phyloP scores from a whole-genome alignment of 2,888 invertebrate genomes.

The Corbicula japonica region DNA sequence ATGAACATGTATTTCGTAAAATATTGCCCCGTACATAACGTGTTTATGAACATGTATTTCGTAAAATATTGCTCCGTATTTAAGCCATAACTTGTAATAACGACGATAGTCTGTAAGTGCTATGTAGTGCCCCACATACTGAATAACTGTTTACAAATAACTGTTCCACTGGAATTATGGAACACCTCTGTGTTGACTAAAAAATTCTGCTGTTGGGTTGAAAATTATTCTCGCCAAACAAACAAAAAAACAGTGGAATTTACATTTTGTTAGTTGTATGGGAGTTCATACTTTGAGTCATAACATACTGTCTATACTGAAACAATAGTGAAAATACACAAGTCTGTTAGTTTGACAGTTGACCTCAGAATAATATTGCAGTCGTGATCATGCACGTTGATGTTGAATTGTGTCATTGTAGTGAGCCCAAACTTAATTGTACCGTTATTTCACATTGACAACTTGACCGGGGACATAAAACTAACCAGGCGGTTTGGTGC shows the following conservation, averaged over 20 bases:
- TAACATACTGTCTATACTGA: not conserved
- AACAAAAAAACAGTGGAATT: not conserved
- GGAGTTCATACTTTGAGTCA: not conserved
- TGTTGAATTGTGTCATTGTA: not conserved
- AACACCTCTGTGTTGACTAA: no score
- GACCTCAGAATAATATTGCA: not conserved
- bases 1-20: not conserved
- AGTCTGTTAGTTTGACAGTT: not conserved
- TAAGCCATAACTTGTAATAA: no score
- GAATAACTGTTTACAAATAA: no score
- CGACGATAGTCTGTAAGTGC: no score
- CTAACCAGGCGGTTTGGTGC: conserved; percentile 5
- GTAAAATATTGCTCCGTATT: no score
- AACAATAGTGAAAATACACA: not conserved
- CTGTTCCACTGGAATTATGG: no score
- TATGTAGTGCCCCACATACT: no score
- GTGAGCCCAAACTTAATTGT: conserved; percentile 7
- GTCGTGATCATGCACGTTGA: not conserved
- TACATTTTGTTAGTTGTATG: not conserved
- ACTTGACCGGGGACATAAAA: not conserved
- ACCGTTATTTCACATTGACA: not conserved
- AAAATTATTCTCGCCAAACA: not conserved
- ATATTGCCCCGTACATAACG: not conserved
- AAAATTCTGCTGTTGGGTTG: no score
- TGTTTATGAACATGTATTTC: not conserved